phyloP scores from a whole-genome alignment of 1,140 invertebrate genomes.

The Leptestheria dahalacensis region DNA sequence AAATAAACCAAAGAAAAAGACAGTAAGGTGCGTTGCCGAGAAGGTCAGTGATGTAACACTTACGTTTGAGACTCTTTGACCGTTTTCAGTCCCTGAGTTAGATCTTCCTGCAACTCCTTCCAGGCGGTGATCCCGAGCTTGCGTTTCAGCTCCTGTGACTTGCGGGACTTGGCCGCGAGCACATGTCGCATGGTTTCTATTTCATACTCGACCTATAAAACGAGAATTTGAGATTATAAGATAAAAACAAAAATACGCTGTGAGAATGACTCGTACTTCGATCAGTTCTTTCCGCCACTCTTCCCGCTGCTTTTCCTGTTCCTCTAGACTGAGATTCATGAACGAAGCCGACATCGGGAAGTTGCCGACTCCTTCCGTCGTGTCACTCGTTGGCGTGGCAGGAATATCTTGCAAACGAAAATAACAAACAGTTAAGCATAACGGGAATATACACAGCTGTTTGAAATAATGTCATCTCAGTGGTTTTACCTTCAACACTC shows the following conservation, averaged over 20 bases:
- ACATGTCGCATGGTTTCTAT: conserved; percentile 85
- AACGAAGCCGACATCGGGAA: conserved; percentile 16
- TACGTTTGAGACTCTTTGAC: conserved; percentile 90
- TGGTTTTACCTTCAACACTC: too few species aligned
- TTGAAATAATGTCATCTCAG: too few species aligned
- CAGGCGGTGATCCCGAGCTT: conserved; percentile 91
- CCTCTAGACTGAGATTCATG: conserved; percentile 22
- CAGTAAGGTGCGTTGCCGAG: too few species aligned
- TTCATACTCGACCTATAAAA: conserved; percentile 76
- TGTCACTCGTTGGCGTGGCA: conserved; percentile 1
- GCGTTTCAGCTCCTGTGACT: conserved; percentile 68
- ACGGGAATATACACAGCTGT: too few species aligned
- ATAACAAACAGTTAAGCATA: too few species aligned
- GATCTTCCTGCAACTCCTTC: conserved; percentile 79
- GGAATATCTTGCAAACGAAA: neutral
- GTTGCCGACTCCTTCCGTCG: conserved; percentile 4
- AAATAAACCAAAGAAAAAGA: conserved; percentile 9
- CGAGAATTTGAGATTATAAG: conserved; percentile 12
- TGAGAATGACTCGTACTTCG: conserved; percentile 20
- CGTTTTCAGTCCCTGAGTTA: conserved; percentile 79
- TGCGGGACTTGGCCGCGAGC: conserved; percentile 60
- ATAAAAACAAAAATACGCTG: neutral
- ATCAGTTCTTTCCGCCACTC: conserved; percentile 49
- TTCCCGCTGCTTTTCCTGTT: conserved; percentile 50
- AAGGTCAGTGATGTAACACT: neutral